These are phyloP conservation scores for Xyliphius kryptos DNA, from an alignment of 2,113 vertebrate species.

Conservation along the genomic window DNA sequence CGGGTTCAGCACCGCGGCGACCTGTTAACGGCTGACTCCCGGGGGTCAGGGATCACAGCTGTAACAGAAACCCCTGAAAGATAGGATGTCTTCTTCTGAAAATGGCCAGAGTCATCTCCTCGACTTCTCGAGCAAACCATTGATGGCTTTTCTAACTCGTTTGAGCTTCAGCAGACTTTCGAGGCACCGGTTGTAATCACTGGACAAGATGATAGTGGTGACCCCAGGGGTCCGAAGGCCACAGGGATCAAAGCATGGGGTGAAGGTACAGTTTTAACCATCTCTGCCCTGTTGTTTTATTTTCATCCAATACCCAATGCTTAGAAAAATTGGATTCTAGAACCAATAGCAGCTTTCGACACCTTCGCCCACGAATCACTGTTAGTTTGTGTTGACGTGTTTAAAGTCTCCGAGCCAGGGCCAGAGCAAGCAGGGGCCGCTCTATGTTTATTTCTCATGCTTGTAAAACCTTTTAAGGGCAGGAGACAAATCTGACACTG, in stretches of 20 bases:
- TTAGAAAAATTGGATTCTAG: not conserved
- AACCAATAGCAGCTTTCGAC: conserved; percentile 9
- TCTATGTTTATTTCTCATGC: not conserved
- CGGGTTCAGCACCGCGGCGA: conserved; percentile 18
- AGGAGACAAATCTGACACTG: conserved; percentile 21
- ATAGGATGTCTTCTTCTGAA: conserved; percentile 30
- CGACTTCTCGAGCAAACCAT: conserved; percentile 27
- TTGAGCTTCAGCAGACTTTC: conserved; percentile 39
- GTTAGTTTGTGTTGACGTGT: not conserved
- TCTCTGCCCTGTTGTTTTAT: conserved; percentile 11
- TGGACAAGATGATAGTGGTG: conserved; percentile 15
- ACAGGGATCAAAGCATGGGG: conserved; percentile 36
- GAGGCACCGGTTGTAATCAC: conserved; percentile 28
- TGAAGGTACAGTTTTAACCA: conserved; percentile 35
- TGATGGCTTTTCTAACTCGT: conserved; percentile 31
- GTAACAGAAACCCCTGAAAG: conserved; percentile 20
- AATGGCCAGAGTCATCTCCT: conserved; percentile 44
- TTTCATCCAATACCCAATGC: not conserved
- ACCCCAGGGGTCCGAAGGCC: conserved; percentile 24
- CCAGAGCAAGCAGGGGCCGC: not conserved
- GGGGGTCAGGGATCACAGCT: conserved; percentile 45
- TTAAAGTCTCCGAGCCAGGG: not conserved
- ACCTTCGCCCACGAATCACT: not conserved
- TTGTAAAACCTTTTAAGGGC: conserved; percentile 15
- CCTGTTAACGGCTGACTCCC: conserved; percentile 11